Evolutionary conservation across 2,797 vertebrate genomes (phyloP).

Genomic region (Potorous gilbertii): DNA sequence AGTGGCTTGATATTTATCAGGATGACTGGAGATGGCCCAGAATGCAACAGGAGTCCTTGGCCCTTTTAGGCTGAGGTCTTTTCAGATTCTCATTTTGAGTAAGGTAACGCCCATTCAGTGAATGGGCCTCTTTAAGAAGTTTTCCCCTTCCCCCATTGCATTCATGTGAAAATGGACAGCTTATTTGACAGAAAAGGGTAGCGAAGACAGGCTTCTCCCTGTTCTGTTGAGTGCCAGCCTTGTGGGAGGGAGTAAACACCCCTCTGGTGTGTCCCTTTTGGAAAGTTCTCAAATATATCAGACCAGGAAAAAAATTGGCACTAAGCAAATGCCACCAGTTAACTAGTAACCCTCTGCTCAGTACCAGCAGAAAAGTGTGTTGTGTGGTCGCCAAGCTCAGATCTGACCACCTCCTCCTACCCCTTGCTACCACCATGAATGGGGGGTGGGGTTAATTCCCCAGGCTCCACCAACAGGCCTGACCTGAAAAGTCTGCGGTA

Average conservation of each 20-base stretch:
- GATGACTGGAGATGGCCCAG: too few species aligned
- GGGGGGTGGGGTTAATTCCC: not conserved
- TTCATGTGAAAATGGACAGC: not conserved
- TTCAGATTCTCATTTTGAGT: too few species aligned
- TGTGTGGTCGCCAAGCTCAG: not conserved
- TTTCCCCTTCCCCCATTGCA: too few species aligned
- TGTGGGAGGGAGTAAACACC: not conserved
- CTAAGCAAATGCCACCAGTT: not conserved
- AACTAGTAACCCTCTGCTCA: not conserved
- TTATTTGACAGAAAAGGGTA: not conserved
- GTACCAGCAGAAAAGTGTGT: not conserved
- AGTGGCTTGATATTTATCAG: too few species aligned
- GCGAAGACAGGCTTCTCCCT: not conserved
- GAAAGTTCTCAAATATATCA: not conserved
- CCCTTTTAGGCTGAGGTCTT: too few species aligned
- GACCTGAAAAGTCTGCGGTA: slow-evolving; percentile 22
- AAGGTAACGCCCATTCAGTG: too few species aligned
- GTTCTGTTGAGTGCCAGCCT: not conserved
- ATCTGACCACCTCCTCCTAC: not conserved
- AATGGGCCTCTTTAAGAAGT: too few species aligned
- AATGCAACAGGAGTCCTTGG: too few species aligned
- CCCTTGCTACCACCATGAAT: not conserved
- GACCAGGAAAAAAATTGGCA: not conserved
- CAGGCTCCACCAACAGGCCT: slow-evolving; percentile 45
- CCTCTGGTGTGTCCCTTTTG: not conserved